Conservation (phyloP, 2,113 vertebrate species). For the Ammodytes dubius region DNA sequence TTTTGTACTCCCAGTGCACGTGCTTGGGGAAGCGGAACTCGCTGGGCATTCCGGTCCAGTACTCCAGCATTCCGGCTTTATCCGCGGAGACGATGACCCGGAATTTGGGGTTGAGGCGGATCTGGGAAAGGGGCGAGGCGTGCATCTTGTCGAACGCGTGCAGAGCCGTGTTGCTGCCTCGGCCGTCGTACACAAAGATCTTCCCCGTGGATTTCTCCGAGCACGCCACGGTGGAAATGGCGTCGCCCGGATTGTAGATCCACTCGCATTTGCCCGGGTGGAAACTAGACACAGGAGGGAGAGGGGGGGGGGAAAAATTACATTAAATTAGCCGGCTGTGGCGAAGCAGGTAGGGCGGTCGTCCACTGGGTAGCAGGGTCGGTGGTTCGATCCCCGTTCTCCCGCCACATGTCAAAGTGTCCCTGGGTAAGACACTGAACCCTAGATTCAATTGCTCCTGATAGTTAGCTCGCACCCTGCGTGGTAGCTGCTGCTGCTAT, state of each 20-base stretch:
- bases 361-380: too few species aligned
- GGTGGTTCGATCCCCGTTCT: too few species aligned
- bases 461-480: too few species aligned
- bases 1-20: slow-evolving; percentile 96
- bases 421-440: too few species aligned
- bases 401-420: too few species aligned
- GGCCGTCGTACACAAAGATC: slow-evolving; percentile 96
- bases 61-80: slow-evolving; percentile 97
- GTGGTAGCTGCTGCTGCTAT: too few species aligned
- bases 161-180: slow-evolving; percentile 91
- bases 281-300: slow-evolving; percentile 81
- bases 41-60: slow-evolving; percentile 94
- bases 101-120: slow-evolving; percentile 91
- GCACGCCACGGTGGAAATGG: slow-evolving; percentile 95
- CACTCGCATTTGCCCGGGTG: slow-evolving; percentile 96
- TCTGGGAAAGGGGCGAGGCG: slow-evolving; percentile 90
- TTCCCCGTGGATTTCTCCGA: slow-evolving; percentile 97
- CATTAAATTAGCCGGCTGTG: too few species aligned
- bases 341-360: too few species aligned
- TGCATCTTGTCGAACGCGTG: slow-evolving; percentile 96
- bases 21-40: slow-evolving; percentile 95
- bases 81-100: slow-evolving; percentile 95
- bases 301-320: too few species aligned
- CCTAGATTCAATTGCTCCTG: too few species aligned
- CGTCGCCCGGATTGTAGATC: slow-evolving; percentile 97